Conservation (phyloP, 2,888 invertebrate species). For the Beris morrisii region DNA sequence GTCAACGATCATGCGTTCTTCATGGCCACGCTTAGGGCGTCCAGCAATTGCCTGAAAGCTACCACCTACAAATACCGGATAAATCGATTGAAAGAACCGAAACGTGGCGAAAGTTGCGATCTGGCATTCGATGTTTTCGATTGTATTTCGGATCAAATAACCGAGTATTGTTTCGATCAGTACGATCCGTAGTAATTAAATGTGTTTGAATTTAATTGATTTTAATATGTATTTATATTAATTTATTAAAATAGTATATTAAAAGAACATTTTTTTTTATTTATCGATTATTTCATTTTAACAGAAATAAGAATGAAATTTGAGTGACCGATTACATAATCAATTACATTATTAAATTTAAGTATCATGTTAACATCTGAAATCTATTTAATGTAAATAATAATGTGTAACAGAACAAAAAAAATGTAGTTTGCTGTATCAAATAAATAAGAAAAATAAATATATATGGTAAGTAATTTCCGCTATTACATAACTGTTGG, state of each 20-base stretch:
- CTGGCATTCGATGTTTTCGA: slow-evolving; percentile 78
- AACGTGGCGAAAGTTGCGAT: slow-evolving; percentile 72
- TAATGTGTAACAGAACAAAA: no score
- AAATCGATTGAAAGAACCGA: slow-evolving; percentile 53
- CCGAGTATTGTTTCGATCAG: slow-evolving; percentile 66
- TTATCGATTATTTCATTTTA: no score
- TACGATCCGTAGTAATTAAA: slow-evolving; percentile 8
- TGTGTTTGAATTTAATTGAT: neutral
- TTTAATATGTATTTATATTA: neutral
- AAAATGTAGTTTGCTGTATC: no score
- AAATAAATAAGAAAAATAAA: no score
- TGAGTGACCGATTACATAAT: no score
- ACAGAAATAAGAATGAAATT: no score
- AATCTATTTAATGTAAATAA: no score
- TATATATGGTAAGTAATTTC: no score
- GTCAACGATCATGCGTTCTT: slow-evolving; percentile 76
- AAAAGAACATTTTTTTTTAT: no score
- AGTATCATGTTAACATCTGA: no score
- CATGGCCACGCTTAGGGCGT: slow-evolving; percentile 72
- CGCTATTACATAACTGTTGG: no score
- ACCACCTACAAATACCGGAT: slow-evolving; percentile 51
- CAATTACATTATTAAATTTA: no score
- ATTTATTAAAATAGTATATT: neutral
- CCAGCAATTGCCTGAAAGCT: slow-evolving; percentile 65
- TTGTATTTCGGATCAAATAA: slow-evolving; percentile 77